Base-by-base conservation (phyloP, 2,797 vertebrate genomes). In the Anolis apletophallus region DNA sequence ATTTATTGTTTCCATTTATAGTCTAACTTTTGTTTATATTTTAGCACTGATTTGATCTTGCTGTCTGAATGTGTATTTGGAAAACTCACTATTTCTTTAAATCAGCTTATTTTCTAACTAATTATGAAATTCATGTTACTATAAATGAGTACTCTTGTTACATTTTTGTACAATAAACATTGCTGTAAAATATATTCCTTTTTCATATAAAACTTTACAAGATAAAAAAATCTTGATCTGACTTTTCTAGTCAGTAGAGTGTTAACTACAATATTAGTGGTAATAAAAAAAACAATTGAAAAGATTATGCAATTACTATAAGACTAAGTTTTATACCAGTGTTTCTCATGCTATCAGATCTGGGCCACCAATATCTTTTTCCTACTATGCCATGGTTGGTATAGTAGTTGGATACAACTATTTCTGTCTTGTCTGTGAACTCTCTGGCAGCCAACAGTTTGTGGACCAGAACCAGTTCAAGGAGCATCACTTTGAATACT, bases 1-100 rank as follows among this genome's bases (percentile, higher is more conserved):
- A 54, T 71, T 71, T 81, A 71, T 71, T 71, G 54, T 69, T 81
- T 55, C 50, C 54, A 81, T 69, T 69, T 81, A 14, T 55, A 81
- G 26, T 26, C 34, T 21, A 23, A 13, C n/a, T 54, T 55, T 81
- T 81, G 32, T 11, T 46, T 29, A 71, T 52, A 14, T 59, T 83
- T 29, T 19, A 29, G 54, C 14, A 29, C 9, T 57, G 16, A 34
- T 9, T 46, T 34, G 69, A 11, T 81, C n/a, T 71, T 71, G 12
- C 5, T 73, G 21, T 59, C 5, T 83, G 23, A 57, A 83, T 17
- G 5, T 57, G 12, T 74, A 8, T 16, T 11, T n/a, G 29, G 11
- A 59, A 83, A 23, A 32, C 54, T 71, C 29, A 34, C 68, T 29
- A 57, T 57, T 57, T 26, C 32, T n/a, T 81, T 11, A 59, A 21